phyloP scores from a whole-genome alignment of 2,797 vertebrate genomes.

The Rhyacichthys aspro region DNA sequence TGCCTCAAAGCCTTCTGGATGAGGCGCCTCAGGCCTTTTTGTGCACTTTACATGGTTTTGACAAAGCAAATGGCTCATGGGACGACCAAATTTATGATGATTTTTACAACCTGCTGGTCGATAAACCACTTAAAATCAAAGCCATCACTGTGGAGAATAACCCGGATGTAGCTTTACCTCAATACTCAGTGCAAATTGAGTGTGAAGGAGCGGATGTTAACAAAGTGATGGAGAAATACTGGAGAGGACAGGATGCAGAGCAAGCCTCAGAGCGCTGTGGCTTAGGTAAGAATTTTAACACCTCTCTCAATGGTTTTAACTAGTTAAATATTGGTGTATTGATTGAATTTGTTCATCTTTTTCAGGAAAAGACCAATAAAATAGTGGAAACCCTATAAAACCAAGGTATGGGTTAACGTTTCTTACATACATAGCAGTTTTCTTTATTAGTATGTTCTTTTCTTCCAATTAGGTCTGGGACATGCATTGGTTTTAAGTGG shows the following conservation, averaged over 20 bases:
- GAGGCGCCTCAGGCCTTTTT: slow-evolving; percentile 84
- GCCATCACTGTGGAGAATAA: slow-evolving; percentile 57
- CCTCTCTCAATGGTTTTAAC: too few species aligned
- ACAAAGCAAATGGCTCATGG: slow-evolving; percentile 77
- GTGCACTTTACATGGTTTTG: slow-evolving; percentile 85
- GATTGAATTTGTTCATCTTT: too few species aligned
- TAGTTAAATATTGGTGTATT: too few species aligned
- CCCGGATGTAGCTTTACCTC: slow-evolving; percentile 57
- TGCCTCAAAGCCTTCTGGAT: slow-evolving; percentile 75
- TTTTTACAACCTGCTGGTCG: slow-evolving; percentile 79
- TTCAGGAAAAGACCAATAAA: too few species aligned
- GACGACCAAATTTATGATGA: slow-evolving; percentile 71
- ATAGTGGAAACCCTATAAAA: too few species aligned
- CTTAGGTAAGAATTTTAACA: slow-evolving; percentile 42
- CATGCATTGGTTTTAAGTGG: too few species aligned
- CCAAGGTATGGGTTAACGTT: too few species aligned
- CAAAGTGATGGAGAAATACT: slow-evolving; percentile 80
- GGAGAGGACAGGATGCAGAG: slow-evolving; percentile 41
- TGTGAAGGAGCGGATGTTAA: slow-evolving; percentile 75
- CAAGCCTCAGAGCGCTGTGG: neutral
- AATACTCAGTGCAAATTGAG: slow-evolving; percentile 80
- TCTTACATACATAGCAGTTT: too few species aligned
- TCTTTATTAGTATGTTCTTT: too few species aligned
- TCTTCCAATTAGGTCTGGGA: too few species aligned
- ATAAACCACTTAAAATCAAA: slow-evolving; percentile 79